These are phyloP conservation scores for Bombus pyrosoma DNA, from an alignment of 1,140 invertebrate species.

Conservation along the genomic window DNA sequence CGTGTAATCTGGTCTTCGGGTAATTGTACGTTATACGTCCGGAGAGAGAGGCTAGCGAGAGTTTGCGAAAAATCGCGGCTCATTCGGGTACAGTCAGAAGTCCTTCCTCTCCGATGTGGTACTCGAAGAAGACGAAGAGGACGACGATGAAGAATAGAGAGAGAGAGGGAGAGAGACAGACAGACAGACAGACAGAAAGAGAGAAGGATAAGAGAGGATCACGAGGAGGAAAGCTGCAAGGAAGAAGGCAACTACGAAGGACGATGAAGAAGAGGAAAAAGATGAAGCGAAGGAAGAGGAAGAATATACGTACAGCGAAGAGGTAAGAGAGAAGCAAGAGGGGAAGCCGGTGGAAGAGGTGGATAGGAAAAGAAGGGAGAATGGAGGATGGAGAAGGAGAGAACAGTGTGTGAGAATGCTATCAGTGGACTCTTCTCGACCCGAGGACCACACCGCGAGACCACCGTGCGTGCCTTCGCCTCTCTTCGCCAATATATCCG, in stretches of 20 bases:
- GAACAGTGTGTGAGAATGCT: slow-evolving; percentile 72
- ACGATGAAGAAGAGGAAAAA: slow-evolving; percentile 12
- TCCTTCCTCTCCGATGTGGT: slow-evolving; percentile 34
- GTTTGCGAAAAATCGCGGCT: slow-evolving; percentile 79
- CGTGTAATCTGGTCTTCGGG: slow-evolving; percentile 79
- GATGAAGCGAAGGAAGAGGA: not conserved
- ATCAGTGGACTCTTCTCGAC: slow-evolving; percentile 71
- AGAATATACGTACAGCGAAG: not conserved
- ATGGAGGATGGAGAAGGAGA: slow-evolving; percentile 32
- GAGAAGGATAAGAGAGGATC: not conserved
- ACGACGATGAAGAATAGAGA: no score
- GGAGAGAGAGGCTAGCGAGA: slow-evolving; percentile 51
- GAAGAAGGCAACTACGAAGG: slow-evolving; percentile 27
- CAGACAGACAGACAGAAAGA: slow-evolving; percentile 22
- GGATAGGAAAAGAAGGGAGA: slow-evolving; percentile 21
- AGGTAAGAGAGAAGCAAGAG: not conserved
- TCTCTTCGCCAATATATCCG: slow-evolving; percentile 72
- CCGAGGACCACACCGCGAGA: slow-evolving; percentile 75
- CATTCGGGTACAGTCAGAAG: slow-evolving; percentile 64
- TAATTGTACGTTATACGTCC: slow-evolving; percentile 81
- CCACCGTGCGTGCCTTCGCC: slow-evolving; percentile 74
- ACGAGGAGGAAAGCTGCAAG: slow-evolving; percentile 12
- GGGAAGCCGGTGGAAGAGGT: slow-evolving; percentile 17
- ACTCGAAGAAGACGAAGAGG: slow-evolving; percentile 9
- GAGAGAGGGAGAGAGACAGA: not conserved